A percentile compares a stretch with the other conserved stretches of the same genome.
Evolutionary conservation across 2,113 vertebrate genomes (phyloP).

Genomic region (Chrysochloris asiatica): DNA sequence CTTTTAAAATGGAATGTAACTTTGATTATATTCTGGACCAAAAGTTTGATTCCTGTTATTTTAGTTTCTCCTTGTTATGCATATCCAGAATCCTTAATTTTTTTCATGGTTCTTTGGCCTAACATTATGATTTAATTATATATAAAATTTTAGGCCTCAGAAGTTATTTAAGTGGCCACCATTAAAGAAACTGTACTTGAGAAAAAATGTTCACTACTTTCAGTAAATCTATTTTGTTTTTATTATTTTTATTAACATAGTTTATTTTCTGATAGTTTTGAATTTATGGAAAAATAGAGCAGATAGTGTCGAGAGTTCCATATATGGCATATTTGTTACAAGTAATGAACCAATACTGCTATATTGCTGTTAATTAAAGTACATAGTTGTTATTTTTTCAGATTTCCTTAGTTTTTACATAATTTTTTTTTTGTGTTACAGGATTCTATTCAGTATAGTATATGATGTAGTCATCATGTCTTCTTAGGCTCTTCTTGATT

Average conservation of each 20-base stretch:
- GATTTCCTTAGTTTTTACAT: not conserved
- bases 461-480: not conserved
- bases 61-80: not conserved
- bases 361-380: not conserved
- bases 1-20: conserved; percentile 27
- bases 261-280: conserved; percentile 8
- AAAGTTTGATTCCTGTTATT: conserved; percentile 44
- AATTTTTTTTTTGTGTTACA: not conserved
- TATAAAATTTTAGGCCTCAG: not conserved
- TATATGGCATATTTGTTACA: not conserved
- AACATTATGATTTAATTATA: conserved; percentile 18
- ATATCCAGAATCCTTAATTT: not conserved
- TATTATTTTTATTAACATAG: not conserved
- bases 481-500: not conserved
- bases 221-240: conserved; percentile 4
- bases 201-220: conserved; percentile 23
- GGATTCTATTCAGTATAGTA: not conserved
- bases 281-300: not conserved
- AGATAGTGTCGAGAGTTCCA: not conserved
- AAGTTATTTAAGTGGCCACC: not conserved
- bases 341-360: not conserved
- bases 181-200: not conserved
- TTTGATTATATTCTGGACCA: conserved; percentile 19
- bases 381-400: not conserved
- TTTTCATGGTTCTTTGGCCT: not conserved